These are phyloP conservation scores for Gymnarchus niloticus DNA, from an alignment of 2,113 vertebrate species.

Conservation along the genomic window DNA sequence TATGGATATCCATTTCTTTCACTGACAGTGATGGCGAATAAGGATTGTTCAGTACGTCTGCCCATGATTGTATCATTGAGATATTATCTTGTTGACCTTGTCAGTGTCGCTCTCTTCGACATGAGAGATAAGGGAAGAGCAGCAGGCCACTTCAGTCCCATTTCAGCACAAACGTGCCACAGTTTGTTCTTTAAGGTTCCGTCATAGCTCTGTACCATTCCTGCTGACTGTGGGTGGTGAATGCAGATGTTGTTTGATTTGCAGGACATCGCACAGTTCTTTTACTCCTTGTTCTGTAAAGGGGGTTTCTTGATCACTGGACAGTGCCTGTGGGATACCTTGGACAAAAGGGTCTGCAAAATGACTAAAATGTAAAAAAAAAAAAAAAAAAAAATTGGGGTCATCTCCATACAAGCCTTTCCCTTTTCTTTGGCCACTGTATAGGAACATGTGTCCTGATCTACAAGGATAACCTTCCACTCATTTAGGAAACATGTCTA, in stretches of 20 bases:
- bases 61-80: conserved; percentile 8
- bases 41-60: background rate
- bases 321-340: background rate
- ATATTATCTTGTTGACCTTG: background rate
- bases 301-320: background rate
- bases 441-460: no score
- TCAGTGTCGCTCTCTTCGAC: background rate
- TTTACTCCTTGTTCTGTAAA: background rate
- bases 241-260: background rate
- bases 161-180: background rate
- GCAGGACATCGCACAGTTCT: background rate
- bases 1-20: background rate
- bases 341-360: background rate
- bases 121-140: background rate
- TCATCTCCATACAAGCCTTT: no score
- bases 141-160: background rate
- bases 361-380: no score
- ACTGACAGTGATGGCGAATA: background rate
- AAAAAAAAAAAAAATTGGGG: no score
- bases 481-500: background rate
- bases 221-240: background rate
- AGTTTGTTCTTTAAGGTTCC: background rate
- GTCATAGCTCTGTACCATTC: background rate
- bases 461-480: background rate
- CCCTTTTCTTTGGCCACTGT: no score